Conservation (phyloP, 1,140 invertebrate genomes). For the Papilio polytes region DNA sequence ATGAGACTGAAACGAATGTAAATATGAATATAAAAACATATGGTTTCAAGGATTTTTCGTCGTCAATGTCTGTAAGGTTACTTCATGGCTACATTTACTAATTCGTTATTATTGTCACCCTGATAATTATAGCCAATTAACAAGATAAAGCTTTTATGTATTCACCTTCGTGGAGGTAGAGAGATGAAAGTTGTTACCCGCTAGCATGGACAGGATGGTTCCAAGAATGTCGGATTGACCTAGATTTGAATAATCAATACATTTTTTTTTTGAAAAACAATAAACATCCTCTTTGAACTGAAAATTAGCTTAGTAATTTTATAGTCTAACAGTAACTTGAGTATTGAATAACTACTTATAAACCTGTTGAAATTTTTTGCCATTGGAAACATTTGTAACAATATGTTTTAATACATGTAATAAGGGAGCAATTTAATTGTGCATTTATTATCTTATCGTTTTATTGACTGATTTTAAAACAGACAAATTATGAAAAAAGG, state of each 20-base stretch:
- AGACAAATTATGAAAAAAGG: conserved; percentile 39
- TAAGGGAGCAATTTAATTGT: too few species aligned
- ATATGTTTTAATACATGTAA: too few species aligned
- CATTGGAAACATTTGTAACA: too few species aligned
- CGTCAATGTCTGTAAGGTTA: neutral
- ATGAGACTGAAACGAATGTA: conserved; percentile 6
- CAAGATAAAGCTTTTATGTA: neutral
- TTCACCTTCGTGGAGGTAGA: neutral
- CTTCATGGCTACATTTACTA: neutral
- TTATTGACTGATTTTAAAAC: neutral
- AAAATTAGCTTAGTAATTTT: neutral
- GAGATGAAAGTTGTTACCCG: neutral
- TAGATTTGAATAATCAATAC: neutral
- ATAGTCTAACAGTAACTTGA: neutral
- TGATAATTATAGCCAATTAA: neutral
- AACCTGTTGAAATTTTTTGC: neutral
- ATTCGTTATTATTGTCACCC: neutral
- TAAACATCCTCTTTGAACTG: neutral
- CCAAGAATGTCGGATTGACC: neutral
- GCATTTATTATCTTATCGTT: neutral
- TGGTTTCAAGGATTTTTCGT: conserved; percentile 19
- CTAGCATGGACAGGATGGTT: neutral
- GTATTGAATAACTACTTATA: neutral
- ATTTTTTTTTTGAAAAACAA: neutral
- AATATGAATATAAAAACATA: conserved; percentile 15